Evolutionary conservation across 1,140 invertebrate genomes (phyloP), one percentile per base, ranked within the genome.

Genomic region (Acromyrmex heyeri): DNA sequence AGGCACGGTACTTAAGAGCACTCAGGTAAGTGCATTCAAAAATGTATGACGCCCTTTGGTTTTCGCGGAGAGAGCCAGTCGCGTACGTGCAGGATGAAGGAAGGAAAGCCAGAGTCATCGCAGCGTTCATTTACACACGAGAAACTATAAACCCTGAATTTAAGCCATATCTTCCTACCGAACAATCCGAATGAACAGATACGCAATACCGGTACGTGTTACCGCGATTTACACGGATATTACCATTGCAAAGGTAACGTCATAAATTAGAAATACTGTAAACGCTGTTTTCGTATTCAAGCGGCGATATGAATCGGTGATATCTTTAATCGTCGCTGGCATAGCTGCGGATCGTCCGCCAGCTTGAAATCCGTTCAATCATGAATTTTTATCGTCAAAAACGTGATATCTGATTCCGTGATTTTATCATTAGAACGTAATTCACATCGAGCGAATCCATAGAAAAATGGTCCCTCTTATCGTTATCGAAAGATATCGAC

Each of bases 181-280:
- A 89, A 87, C 86, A 73, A 87, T 65, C 85, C 86, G 89, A 86
- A 89, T 90, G 88, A 90, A 90, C 88, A 75, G 75, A 78, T 89
- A 90, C 59, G 78, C 89, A 87, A 86, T 88, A 86, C 89, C 72
- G 61, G 85, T 86, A 85, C 85, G 85, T 83, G 85, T 87, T 86
- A 81, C 65, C 89, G 65, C 82, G 90, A 86, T 91, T 91, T 91
- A 91, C 87, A 91, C 76, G 85, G 76, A 57, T 85, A 91, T 91
- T 91, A 91, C 88, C 91, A 91, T 91, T 91, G 91, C 91, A 91
- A 91, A 91, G 73, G 82, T 82, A 83, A 89, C 86, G 86, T 87
- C 82, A 87, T 91, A 91, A 91, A 91, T 91, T 90, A 88, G 90
- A 91, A 91, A 90, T 91, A 90, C 86, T 78, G 88, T 88, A 87